Base-by-base conservation (phyloP, 1,140 invertebrate species). In the Chrysopa pallens region DNA sequence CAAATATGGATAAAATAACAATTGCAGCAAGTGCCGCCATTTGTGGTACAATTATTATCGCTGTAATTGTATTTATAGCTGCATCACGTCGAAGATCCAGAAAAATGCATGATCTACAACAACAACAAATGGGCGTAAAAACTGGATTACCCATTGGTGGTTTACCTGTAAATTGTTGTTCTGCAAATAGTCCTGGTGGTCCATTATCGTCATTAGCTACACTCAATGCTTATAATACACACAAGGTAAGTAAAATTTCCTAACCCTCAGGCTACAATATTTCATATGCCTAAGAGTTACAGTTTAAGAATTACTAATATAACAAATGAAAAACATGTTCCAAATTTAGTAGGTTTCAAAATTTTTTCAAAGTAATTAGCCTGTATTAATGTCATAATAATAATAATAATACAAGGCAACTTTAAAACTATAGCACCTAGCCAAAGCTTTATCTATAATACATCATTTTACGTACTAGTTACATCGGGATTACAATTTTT, bases 1-100 rank as follows among this genome's bases (percentile, higher is more conserved):
- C 81, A 9, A 85, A 89, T 61, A 87, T 92, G 80, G 89, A 93
- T 59, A 90, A 89, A 58, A 88, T 93, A 52, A 91, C 89, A 15
- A 93, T 93, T 50, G 87, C 81, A 8, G 87, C 87, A 1, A 88
- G 84, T 52, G 87, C 87, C 7, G 85, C 85, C n/a, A 89, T 92
- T 52, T 91, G 83, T 58, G 84, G 81, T n/a, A 88, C 86, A 15
- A 87, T 93, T 46, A 78, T 91, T 33, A 74, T 91, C 27, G 87
- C 84, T 1, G 79, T 84, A 8, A 76, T 91, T 41, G 75, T 92
- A 41, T 90, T 92, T 56, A 76, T 90, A 28, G 83, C 84, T 29
- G 84, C 86, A 11, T 84, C 80, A 48, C 47, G 57, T 46, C 70
- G 79, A 42, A 66, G 80, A 35, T 76, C 78, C 0, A 68, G 78